A percentile compares a stretch with the other conserved stretches of the same genome.
phyloP scores from a whole-genome alignment of 1,140 invertebrate species.

The Aphelinus atriplicis region DNA sequence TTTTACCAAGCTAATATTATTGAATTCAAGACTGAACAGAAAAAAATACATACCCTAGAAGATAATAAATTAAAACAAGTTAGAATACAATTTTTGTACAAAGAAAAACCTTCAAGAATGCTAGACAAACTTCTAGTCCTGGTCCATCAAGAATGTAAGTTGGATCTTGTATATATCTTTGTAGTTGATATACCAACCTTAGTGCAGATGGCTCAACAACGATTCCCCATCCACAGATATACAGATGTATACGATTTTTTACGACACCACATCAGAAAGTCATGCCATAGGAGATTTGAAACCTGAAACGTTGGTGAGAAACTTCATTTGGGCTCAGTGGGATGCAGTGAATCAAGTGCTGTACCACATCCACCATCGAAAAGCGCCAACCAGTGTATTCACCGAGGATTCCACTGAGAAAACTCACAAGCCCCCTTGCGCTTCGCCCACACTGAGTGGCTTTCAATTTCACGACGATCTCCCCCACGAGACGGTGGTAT shows the following conservation, averaged over 20 bases:
- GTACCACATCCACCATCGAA: constrained; percentile 82
- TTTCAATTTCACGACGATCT: constrained; percentile 85
- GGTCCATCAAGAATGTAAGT: constrained; percentile 82
- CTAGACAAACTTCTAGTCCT: constrained; percentile 78
- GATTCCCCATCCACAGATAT: constrained; percentile 48
- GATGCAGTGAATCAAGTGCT: constrained; percentile 79
- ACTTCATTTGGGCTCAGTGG: constrained; percentile 86
- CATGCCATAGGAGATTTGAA: constrained; percentile 58
- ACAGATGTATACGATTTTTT: constrained; percentile 55
- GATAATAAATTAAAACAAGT: constrained; percentile 72
- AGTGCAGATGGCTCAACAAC: not conserved
- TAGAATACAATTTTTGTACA: constrained; percentile 82
- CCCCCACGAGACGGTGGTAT: constrained; percentile 85
- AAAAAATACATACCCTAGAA: constrained; percentile 66
- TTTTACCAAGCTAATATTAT: constrained; percentile 68
- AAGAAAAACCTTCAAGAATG: constrained; percentile 72
- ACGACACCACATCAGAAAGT: constrained; percentile 42
- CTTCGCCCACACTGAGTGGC: constrained; percentile 78
- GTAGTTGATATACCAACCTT: too few species aligned
- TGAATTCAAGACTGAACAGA: constrained; percentile 68
- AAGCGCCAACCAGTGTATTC: constrained; percentile 72
- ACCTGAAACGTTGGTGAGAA: constrained; percentile 74
- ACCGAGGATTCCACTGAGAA: constrained; percentile 73
- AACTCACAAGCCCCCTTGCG: constrained; percentile 64
- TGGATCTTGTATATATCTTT: not conserved